These are phyloP conservation scores for Ginglymostoma cirratum DNA, from an alignment of 2,113 vertebrate genomes.

Conservation along the genomic window DNA sequence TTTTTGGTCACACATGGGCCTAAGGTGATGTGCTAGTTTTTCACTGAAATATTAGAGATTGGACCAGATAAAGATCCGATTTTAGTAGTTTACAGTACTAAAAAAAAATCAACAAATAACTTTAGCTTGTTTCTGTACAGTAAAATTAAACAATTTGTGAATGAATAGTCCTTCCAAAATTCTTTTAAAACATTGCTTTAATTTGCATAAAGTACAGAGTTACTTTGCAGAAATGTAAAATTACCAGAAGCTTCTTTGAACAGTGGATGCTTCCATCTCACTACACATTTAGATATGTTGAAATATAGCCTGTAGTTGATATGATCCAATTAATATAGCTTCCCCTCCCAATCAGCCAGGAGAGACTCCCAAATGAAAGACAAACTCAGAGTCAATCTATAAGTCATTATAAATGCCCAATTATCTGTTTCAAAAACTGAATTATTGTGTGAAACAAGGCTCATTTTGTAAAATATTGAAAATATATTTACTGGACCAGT, in stretches of 20 bases:
- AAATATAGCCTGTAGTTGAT: neutral
- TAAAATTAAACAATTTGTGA: neutral
- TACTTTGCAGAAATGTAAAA: neutral
- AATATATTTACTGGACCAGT: neutral
- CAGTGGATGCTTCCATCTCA: neutral
- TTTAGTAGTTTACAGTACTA: neutral
- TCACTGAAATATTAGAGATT: neutral
- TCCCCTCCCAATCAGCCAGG: neutral
- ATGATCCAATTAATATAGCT: neutral
- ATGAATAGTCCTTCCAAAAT: neutral
- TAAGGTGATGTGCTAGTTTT: neutral
- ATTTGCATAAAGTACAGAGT: neutral
- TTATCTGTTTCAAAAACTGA: conserved; percentile 26
- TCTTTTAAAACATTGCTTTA: neutral
- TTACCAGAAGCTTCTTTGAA: conserved; percentile 19
- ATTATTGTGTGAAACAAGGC: conserved; percentile 6
- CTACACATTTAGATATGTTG: neutral
- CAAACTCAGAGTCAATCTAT: conserved; percentile 1
- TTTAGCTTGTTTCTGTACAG: neutral
- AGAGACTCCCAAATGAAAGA: conserved; percentile 28
- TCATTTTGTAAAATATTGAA: conserved; percentile 16
- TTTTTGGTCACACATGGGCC: neutral
- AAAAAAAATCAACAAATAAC: neutral
- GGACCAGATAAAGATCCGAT: neutral
- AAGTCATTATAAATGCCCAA: conserved; percentile 24